phyloP scores from a whole-genome alignment of 2,888 invertebrate genomes.

The Cephalotes varians region DNA sequence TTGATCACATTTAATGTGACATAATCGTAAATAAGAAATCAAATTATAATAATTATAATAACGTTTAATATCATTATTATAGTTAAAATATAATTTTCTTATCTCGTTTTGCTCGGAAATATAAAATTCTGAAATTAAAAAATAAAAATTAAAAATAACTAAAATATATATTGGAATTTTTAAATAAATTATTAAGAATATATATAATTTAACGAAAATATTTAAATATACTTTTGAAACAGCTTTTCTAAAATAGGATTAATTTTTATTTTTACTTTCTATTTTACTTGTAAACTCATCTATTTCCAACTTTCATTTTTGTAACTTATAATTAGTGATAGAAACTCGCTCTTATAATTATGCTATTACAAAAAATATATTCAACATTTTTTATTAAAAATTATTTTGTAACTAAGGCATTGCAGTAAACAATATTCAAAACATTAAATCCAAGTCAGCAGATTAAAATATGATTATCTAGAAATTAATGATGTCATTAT shows the following conservation, averaged over 20 bases:
- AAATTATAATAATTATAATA: background rate
- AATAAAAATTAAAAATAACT: background rate
- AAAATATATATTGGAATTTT: background rate
- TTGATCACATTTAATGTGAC: background rate
- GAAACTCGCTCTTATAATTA: background rate
- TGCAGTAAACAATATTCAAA: background rate
- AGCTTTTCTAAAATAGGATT: background rate
- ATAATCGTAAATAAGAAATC: background rate
- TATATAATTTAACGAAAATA: background rate
- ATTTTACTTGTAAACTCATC: background rate
- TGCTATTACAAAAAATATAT: background rate
- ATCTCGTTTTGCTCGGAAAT: background rate
- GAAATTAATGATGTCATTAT: background rate
- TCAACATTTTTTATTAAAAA: constrained; percentile 6
- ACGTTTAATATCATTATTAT: background rate
- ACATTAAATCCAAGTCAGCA: background rate
- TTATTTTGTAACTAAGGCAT: background rate
- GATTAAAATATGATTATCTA: background rate
- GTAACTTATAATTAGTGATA: background rate
- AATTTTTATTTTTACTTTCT: too few species aligned
- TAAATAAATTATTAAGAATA: background rate
- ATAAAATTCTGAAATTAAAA: background rate
- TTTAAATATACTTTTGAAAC: background rate
- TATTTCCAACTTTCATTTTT: background rate
- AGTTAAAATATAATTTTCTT: background rate